Conservation (phyloP, 1,140 invertebrate species). For the Cotesia chilonis region DNA sequence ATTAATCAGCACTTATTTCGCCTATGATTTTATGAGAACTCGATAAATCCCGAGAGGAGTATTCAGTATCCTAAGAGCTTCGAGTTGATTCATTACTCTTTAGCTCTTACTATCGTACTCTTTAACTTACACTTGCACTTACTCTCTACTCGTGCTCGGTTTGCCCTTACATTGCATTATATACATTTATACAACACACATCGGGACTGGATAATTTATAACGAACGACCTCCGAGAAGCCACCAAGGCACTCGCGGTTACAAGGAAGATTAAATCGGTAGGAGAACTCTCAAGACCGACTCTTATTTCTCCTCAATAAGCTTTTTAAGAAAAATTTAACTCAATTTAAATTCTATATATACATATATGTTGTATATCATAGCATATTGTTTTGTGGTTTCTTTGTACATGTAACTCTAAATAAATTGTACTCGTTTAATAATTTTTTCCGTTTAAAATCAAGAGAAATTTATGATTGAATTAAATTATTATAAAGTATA, state of each 20-base stretch:
- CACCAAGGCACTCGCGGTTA: constrained; percentile 29
- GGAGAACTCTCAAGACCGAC: constrained; percentile 13
- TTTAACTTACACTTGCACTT: no score
- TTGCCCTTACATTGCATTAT: no score
- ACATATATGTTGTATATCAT: neutral
- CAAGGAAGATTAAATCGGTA: constrained; percentile 34
- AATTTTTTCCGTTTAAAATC: constrained; percentile 3
- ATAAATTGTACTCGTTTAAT: no score
- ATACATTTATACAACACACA: constrained; percentile 6
- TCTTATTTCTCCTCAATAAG: neutral
- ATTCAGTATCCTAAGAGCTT: neutral
- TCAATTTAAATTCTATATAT: constrained; percentile 24
- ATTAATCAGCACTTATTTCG: constrained; percentile 22
- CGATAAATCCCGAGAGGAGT: neutral
- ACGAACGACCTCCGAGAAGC: constrained; percentile 34
- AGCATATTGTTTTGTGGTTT: constrained; percentile 15
- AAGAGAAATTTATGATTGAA: constrained; percentile 6
- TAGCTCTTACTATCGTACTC: neutral
- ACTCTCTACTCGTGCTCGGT: neutral
- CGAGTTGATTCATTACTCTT: neutral
- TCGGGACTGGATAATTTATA: constrained; percentile 30
- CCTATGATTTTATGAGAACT: constrained; percentile 24
- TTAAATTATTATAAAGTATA: no score
- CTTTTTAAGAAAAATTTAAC: constrained; percentile 29
- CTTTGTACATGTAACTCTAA: neutral